Evolutionary conservation across 2,888 invertebrate species (phyloP), one percentile per base, ranked within the genome.

Genomic region (Mimumesa dahlbomi): DNA sequence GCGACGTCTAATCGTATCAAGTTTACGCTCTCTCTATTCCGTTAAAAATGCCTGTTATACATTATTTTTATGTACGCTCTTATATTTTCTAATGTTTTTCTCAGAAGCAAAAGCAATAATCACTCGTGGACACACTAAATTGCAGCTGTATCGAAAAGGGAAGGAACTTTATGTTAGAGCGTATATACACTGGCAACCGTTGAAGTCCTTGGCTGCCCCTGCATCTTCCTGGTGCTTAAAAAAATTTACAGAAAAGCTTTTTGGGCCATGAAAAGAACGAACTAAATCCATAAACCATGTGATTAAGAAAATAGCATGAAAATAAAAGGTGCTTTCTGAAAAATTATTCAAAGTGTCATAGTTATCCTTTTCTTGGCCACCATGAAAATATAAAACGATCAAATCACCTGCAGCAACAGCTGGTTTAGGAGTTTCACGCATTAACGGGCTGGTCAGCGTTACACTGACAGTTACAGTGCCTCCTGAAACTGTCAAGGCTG

Each of bases 401-500:
- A 66, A 85, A 84, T 88, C 84, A 89, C 89, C 89, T 87, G 87
- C 87, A 54, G 70, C 61, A 25, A 79, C 75, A 19, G 83, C 70
- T 56, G 85, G 74, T 75, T 89, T 89, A 2, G 85, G 79, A n/a
- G 89, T 81, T 90, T 98, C 98, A 70, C 98, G 93, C 93, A 98
- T 95, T 56, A 97, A 92, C 46, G 98, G 97, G 74, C 98, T 98
- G 52, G 98, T 98, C 73, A 98, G 92, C 72, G 96, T 95, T 72
- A 98, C 95, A 75, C 95, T 94, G 75, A 98, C 97, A 54, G 93
- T 92, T 63, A 96, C 94, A 52, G 91, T 90, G 67, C 94, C 94
- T 84, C 95, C 95, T n/a, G 94, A 92, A 56, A 98, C 96, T 45
- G 93, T 92, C 72, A 98, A 93, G 6, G 96, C 95, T 54, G 97